Base-by-base conservation (phyloP, 1,140 invertebrate species). In the Pristionchus pacificus region DNA sequence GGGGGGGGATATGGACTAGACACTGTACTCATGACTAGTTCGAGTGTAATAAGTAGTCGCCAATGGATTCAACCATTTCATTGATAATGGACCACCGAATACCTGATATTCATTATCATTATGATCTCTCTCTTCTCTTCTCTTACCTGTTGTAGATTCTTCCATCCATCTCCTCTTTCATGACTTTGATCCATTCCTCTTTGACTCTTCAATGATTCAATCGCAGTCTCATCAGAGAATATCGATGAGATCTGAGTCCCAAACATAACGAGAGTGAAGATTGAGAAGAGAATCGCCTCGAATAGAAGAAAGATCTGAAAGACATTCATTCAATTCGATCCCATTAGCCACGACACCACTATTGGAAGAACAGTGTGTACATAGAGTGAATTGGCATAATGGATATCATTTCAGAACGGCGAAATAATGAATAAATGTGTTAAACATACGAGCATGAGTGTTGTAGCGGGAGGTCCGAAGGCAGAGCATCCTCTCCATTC, bases 201-300 rank as follows among this genome's bases (percentile, higher is more conserved):
- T 61, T 32, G 60, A 27, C 68, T 77, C 57, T 32, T 79, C 66
- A 83, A 32, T 27, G 72, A 77, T 57, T 84, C 80, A 31, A 84
- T 83, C n/a, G 81, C 93, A 76, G 96, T 98, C 88, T 98, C 93
- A 87, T 99, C 97, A 83, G 93, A 93, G 89, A 94, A 97, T 81
- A 99, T 98, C 14, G 95, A 93, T 84, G 94, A 92, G n/a, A 98
- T 85, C 85, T 98, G 94, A 0, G 94, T 94, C 33, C 91, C 91
- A 79, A 97, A 89, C 97, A 99, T 99, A 10, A 98, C 93, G 31
- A 90, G 90, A 2, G 96, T 99, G 85, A 99, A 99, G 77, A 98
- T 95, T 19, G 95, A 93, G 87, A 99, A 99, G 24, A 99, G 87
- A 28, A 98, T 87, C 0, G 92, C 92, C 86, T 99, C 97, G 82